phyloP scores from a whole-genome alignment of 2,797 vertebrate genomes.

The Melanotaenia nigrans region DNA sequence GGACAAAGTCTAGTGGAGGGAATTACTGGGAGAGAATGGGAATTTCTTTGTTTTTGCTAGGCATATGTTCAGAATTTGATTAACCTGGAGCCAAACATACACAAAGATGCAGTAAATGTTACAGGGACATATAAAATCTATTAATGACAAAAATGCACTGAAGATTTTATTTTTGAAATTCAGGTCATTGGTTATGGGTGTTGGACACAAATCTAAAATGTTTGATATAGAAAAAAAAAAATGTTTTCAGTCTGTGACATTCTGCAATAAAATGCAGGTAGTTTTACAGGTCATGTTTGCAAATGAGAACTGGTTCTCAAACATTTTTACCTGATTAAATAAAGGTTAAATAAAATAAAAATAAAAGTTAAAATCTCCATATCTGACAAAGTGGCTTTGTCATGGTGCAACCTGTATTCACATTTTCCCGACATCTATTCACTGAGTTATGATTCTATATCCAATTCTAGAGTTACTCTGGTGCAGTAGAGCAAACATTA shows the following conservation, averaged over 20 bases:
- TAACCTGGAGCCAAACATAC: neutral
- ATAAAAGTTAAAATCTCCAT: neutral
- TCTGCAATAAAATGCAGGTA: neutral
- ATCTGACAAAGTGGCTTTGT: neutral
- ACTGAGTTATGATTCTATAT: conserved; percentile 65
- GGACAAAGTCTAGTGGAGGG: conserved; percentile 15
- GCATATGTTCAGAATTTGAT: neutral
- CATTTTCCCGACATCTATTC: conserved; percentile 16
- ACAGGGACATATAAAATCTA: neutral
- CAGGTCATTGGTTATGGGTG: neutral
- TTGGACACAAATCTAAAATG: neutral
- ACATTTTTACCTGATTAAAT: too few relatives aligned
- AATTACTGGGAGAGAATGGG: neutral
- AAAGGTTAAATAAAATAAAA: too few relatives aligned
- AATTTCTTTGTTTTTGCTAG: neutral
- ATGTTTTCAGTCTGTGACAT: neutral
- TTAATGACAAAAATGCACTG: neutral
- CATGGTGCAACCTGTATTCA: neutral
- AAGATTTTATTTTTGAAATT: neutral
- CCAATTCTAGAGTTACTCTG: conserved; percentile 50
- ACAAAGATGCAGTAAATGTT: neutral
- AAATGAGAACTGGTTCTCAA: too few relatives aligned
- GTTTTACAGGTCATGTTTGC: neutral
- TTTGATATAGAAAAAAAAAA: neutral
- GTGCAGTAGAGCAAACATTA: conserved; percentile 74